Evolutionary conservation across 2,113 vertebrate genomes (phyloP).

Genomic region (human): GRCh38 chr7:115244001-115244500

Average conservation of each 20-base stretch:
- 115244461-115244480: not conserved
- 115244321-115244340: not conserved
- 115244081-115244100: too few species aligned
- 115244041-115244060: too few species aligned
- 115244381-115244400: not conserved
- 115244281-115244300: not conserved
- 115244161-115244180: not conserved
- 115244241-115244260: not conserved
- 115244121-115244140: not conserved
- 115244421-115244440: not conserved
- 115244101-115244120: not conserved
- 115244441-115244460: not conserved
- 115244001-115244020: too few species aligned
- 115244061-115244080: too few species aligned
- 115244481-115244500: not conserved
- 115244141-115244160: not conserved
- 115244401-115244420: not conserved
- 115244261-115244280: not conserved
- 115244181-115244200: not conserved
- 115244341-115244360: not conserved
- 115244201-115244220: not conserved
- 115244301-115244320: not conserved
- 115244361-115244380: not conserved
- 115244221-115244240: not conserved
- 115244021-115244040: too few species aligned